Base-by-base conservation (phyloP, 1,140 invertebrate species). In the Drosophila sechellia region DNA sequence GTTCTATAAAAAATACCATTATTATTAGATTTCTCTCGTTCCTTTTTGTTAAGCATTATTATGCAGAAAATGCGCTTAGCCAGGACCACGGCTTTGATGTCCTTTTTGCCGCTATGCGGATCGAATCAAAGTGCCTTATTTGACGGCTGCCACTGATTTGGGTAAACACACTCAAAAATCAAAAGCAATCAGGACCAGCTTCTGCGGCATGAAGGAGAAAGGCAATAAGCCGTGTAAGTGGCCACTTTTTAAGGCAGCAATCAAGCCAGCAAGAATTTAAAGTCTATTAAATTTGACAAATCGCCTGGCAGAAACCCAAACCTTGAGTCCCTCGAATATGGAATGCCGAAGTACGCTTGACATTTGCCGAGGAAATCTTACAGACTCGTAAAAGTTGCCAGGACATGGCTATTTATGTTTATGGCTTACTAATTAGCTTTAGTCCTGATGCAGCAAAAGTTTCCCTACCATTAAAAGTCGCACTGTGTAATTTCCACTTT, bases 181-280 rank as follows among this genome's bases (percentile, higher is more conserved):
- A 17, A 40, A 76, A 49, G 68, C 68, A 70, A 70, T 70, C 68
- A 70, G 35, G 15, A 50, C 17, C 43, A 74, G 63, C 71, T 66
- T 72, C 61, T 57, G 57, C 55, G 64, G 53, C 48, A 31, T 31
- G n/a, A 42, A 48, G 77, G 52, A 50, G 68, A 71, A 73, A 77
- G 84, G 79, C 84, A 87, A 89, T 87, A 87, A 87, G 84, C 84
- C 84, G 72, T 89, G 79, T 87, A 87, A 87, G 84, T 87, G 84
- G 79, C 72, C 79, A 80, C 68, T 87, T 89, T 77, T 53, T 60
- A 46, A 53, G 49, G 64, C 57, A 40, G 60, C 60, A 52, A 60
- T 76, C 57, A 75, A 75, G 72, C 60, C 66, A 40, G 37, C 48
- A 54, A 53, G 79, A 69, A 72, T 83, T 79, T 52, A 52, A 86